phyloP scores from a whole-genome alignment of 2,797 vertebrate species.

The Diplodus sargus region DNA sequence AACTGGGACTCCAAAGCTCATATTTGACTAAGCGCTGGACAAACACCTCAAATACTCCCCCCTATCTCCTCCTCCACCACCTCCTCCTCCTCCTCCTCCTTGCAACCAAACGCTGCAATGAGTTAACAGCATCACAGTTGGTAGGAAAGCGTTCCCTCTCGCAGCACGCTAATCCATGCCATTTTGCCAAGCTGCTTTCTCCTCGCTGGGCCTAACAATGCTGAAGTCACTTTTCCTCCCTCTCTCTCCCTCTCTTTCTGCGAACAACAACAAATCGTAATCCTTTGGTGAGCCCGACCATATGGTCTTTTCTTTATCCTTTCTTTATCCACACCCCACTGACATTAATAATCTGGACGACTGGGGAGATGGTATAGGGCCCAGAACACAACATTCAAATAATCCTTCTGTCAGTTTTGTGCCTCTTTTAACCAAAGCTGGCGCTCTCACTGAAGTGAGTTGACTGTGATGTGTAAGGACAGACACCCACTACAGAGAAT shows the following conservation, averaged over 20 bases:
- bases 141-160: constrained; percentile 54
- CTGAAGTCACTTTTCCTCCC: constrained; percentile 68
- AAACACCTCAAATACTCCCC: constrained; percentile 65
- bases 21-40: constrained; percentile 79
- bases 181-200: constrained; percentile 79
- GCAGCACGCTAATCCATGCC: constrained; percentile 73
- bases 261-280: constrained; percentile 79
- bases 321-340: constrained; percentile 76
- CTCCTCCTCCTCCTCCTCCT: not conserved
- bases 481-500: too few species aligned
- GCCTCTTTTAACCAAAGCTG: constrained; percentile 23
- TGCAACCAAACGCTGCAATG: constrained; percentile 1
- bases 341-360: constrained; percentile 78
- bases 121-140: constrained; percentile 61
- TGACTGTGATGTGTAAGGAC: not conserved
- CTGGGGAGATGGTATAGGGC: constrained; percentile 51
- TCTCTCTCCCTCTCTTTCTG: constrained; percentile 38
- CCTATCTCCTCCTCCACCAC: too few species aligned
- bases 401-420: constrained; percentile 43
- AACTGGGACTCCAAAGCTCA: constrained; percentile 79
- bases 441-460: constrained; percentile 3
- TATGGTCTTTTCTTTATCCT: constrained; percentile 80
- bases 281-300: constrained; percentile 73
- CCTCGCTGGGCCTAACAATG: constrained; percentile 68
- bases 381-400: constrained; percentile 57